phyloP scores from a whole-genome alignment of 2,113 vertebrate species.

The Tauraco erythrolophus region DNA sequence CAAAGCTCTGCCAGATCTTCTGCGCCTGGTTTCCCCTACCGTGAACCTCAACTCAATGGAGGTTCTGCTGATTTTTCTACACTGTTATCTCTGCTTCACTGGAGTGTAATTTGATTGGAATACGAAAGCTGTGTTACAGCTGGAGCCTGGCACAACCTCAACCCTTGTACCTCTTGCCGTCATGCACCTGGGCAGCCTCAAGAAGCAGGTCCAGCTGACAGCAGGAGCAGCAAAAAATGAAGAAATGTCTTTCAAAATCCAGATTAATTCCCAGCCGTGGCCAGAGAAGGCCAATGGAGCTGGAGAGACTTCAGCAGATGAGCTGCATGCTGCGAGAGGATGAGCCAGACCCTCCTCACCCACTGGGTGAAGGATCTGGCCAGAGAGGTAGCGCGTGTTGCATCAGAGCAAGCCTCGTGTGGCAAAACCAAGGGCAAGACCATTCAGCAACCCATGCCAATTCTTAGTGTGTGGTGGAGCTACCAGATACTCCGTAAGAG shows the following conservation, averaged over 20 bases:
- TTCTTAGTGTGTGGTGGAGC: neutral
- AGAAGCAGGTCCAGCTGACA: neutral
- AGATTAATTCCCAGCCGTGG: neutral
- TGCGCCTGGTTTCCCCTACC: neutral
- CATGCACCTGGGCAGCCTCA: neutral
- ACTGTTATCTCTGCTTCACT: neutral
- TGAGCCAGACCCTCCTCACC: neutral
- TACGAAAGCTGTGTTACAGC: neutral
- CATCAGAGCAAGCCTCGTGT: neutral
- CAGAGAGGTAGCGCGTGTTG: no score
- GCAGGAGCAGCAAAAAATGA: neutral
- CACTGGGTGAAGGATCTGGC: neutral
- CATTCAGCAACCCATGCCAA: neutral
- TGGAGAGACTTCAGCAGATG: neutral
- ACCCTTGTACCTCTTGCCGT: neutral
- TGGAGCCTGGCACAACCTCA: neutral
- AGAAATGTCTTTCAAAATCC: neutral
- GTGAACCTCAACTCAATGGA: rapidly evolving
- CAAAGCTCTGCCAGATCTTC: neutral
- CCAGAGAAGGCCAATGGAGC: neutral
- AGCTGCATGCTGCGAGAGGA: neutral
- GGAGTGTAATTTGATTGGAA: neutral
- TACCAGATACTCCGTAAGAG: neutral
- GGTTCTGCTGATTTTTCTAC: neutral
- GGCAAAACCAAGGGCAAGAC: neutral